phyloP scores from a whole-genome alignment of 2,113 vertebrate species.

The Engystomops pustulosus region DNA sequence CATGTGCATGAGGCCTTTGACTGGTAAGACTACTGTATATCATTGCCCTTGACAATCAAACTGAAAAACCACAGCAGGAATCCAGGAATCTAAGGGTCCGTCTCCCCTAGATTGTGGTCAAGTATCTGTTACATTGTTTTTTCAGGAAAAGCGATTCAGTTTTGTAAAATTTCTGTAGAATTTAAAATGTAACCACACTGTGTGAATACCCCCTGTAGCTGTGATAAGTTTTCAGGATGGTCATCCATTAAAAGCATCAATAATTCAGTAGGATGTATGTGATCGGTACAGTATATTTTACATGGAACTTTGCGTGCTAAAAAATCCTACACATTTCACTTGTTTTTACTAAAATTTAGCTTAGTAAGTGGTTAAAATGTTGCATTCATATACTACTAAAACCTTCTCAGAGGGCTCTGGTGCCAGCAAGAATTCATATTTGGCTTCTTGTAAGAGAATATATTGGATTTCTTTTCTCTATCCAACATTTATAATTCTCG shows the following conservation, averaged over 20 bases:
- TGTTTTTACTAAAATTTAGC: background rate
- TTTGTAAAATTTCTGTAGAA: too few species aligned
- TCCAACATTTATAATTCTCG: slow-evolving; percentile 39
- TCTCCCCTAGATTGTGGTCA: too few species aligned
- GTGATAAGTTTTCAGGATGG: too few species aligned
- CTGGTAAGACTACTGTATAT: too few species aligned
- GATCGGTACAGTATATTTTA: background rate
- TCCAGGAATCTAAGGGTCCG: too few species aligned
- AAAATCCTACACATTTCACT: background rate
- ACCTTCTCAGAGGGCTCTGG: background rate
- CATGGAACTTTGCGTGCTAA: background rate
- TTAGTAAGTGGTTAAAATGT: background rate
- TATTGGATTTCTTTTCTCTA: slow-evolving; percentile 26
- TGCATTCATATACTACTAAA: background rate
- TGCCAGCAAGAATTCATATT: slow-evolving; percentile 9
- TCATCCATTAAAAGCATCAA: background rate
- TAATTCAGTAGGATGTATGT: background rate
- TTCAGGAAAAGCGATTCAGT: too few species aligned
- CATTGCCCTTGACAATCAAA: too few species aligned
- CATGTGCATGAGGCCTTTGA: too few species aligned
- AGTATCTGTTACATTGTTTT: too few species aligned
- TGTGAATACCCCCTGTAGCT: too few species aligned
- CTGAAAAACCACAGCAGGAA: too few species aligned
- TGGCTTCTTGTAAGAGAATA: background rate
- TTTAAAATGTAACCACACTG: too few species aligned